Evolutionary conservation across 2,888 invertebrate genomes (phyloP), one percentile per base, ranked within the genome.

Genomic region (Hanleya hanleyi): DNA sequence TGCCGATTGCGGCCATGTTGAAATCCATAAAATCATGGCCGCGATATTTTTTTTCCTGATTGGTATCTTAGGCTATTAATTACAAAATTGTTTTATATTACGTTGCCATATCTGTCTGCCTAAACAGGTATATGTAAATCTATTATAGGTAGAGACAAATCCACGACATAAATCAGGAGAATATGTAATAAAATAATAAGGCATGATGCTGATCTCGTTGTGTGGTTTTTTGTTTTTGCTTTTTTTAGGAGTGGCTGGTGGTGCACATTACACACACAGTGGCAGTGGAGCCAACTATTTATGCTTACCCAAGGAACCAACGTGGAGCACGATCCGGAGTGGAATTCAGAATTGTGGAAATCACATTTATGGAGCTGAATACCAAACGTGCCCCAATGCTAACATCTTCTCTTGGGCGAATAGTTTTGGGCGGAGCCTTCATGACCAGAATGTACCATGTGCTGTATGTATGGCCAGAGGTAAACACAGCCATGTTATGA

Each of bases 381-480:
- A 73, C 62, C 41, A 76, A 36, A 22, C 47, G 9, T 69, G 33
- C 1, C 33, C 36, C n/a, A 35, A 64, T 64, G 32, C 22, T 18
- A 22, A 67, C n/a, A 33, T 64, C n/a, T 64, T 64, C 35, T 35
- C 35, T 1, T 18, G 36, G 3, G 32, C 18, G 18, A 47, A 64
- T 35, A n/a, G 38, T 7, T 33, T 38, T 38, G 26, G 64, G 6
- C n/a, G 50, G 4, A 22, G 47, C 0, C 18, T 76, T 18, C 64
- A 69, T 26, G 65, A 78, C 61, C 73, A 73, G 7, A 71, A 78
- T 47, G 73, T 78, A 18, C 77, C 77, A 12, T 78, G 78, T 64
- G 71, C 75, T n/a, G 77, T 75, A 12, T 77, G 78, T 32, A 35
- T 69, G 51, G 37, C 64, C 9, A 47, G 38, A 3, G 67, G 67